Conservation (phyloP, 1,140 invertebrate genomes). For the Drosophila seguyi region DNA sequence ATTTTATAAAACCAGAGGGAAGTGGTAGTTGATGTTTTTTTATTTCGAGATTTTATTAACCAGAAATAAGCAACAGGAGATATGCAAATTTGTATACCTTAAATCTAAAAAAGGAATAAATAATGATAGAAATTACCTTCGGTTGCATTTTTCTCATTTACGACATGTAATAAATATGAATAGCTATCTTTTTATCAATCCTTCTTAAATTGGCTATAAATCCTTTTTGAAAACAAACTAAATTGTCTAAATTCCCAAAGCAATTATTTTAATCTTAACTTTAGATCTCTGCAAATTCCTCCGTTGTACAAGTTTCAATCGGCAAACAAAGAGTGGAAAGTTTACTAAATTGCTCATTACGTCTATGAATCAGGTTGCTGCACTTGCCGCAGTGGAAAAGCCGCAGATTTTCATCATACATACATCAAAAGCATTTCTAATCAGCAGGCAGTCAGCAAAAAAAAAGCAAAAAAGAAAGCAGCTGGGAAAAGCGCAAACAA, state of each 20-base stretch:
- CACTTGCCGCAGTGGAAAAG: slow-evolving; percentile 50
- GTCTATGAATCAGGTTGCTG: slow-evolving; percentile 69
- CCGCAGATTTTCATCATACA: slow-evolving; percentile 61
- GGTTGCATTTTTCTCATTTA: too few relatives aligned
- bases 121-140: too few relatives aligned
- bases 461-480: slow-evolving; percentile 12
- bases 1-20: not conserved
- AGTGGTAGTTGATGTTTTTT: not conserved
- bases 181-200: not conserved
- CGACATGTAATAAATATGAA: not conserved
- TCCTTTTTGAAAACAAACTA: not conserved
- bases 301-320: slow-evolving; percentile 32
- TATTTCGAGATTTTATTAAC: not conserved
- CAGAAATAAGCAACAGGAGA: not conserved
- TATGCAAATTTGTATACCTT: too few relatives aligned
- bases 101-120: too few relatives aligned
- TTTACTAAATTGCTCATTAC: slow-evolving; percentile 79
- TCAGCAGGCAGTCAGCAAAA: slow-evolving; percentile 45
- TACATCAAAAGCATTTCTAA: slow-evolving; percentile 78
- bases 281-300: slow-evolving; percentile 8
- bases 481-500: slow-evolving; percentile 62
- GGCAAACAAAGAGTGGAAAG: slow-evolving; percentile 51
- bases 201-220: not conserved
- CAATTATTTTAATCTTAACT: slow-evolving; percentile 27
- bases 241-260: not conserved